These are phyloP conservation scores for Hypsopygia costalis DNA, from an alignment of 2,888 invertebrate genomes.

Conservation along the genomic window DNA sequence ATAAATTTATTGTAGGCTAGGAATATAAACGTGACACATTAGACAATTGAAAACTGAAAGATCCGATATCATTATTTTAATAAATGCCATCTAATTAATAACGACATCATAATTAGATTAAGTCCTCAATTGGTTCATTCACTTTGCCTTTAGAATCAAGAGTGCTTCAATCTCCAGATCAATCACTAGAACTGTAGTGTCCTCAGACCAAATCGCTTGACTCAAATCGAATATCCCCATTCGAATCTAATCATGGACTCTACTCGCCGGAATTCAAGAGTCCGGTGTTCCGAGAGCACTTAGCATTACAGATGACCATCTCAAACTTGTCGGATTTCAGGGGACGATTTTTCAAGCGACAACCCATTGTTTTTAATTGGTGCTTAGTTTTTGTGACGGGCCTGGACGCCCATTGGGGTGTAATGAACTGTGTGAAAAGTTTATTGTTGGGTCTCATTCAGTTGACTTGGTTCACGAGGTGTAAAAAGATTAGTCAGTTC, in stretches of 20 bases:
- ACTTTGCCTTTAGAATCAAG: conserved; percentile 1
- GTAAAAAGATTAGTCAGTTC: neutral
- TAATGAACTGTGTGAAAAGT: conserved; percentile 41
- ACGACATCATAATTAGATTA: neutral
- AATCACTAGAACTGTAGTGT: conserved; percentile 22
- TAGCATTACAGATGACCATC: conserved; percentile 30
- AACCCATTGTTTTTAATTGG: conserved; percentile 60
- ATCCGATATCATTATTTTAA: too few relatives aligned
- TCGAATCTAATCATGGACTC: conserved; percentile 57
- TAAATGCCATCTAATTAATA: too few relatives aligned
- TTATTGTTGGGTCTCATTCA: conserved; percentile 7
- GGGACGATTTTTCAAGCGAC: conserved; percentile 36
- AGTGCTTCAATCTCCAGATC: conserved; percentile 18
- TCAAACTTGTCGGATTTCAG: conserved; percentile 28
- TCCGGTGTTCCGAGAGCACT: conserved; percentile 37
- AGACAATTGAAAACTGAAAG: too few relatives aligned
- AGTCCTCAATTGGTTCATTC: neutral
- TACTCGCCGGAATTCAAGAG: conserved; percentile 53
- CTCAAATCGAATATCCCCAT: conserved; percentile 54
- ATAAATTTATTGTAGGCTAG: too few relatives aligned
- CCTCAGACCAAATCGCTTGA: conserved; percentile 40
- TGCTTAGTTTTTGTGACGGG: conserved; percentile 45
- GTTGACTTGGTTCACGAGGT: neutral
- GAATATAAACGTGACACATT: too few relatives aligned
- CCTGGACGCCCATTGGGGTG: conserved; percentile 28